phyloP scores from a whole-genome alignment of 2,888 invertebrate genomes.

The Lissonota sp. region DNA sequence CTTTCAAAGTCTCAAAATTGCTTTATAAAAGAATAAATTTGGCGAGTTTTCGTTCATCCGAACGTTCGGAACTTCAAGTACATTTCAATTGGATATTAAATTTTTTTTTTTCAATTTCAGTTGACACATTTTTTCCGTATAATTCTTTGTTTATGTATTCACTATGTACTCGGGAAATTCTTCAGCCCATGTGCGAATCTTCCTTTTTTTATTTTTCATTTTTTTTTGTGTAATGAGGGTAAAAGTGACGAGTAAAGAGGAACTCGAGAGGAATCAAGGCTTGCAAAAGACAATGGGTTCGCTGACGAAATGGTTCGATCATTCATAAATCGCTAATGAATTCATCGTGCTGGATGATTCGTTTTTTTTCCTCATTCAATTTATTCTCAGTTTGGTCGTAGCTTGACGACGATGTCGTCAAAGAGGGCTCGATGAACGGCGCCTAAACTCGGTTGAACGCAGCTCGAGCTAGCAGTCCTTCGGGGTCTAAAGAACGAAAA shows the following conservation, averaged over 20 bases:
- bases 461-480: conserved; percentile 79
- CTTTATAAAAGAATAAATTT: too few relatives aligned
- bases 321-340: background rate
- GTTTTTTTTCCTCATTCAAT: background rate
- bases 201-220: background rate
- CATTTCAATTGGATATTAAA: conserved; percentile 10
- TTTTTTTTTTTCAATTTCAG: conserved; percentile 11
- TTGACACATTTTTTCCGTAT: background rate
- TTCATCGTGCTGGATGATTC: background rate
- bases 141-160: background rate
- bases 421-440: conserved; percentile 82
- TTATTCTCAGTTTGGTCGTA: conserved; percentile 60
- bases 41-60: too few relatives aligned
- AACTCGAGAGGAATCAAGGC: background rate
- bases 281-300: conserved; percentile 1
- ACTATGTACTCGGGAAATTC: conserved; percentile 2
- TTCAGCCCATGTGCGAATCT: background rate
- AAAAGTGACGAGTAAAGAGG: background rate
- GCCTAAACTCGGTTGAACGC: conserved; percentile 81
- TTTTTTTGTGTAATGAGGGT: background rate
- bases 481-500: conserved; percentile 70
- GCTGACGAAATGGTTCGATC: conserved; percentile 14
- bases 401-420: conserved; percentile 73
- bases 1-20: too few relatives aligned
- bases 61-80: too few relatives aligned